Percentiles rank a stretch among this genome's conserved stretches.
These are phyloP conservation scores for Panagrolaimus sp. DNA, from an alignment of 1,140 invertebrate species.

Conservation along the genomic window DNA sequence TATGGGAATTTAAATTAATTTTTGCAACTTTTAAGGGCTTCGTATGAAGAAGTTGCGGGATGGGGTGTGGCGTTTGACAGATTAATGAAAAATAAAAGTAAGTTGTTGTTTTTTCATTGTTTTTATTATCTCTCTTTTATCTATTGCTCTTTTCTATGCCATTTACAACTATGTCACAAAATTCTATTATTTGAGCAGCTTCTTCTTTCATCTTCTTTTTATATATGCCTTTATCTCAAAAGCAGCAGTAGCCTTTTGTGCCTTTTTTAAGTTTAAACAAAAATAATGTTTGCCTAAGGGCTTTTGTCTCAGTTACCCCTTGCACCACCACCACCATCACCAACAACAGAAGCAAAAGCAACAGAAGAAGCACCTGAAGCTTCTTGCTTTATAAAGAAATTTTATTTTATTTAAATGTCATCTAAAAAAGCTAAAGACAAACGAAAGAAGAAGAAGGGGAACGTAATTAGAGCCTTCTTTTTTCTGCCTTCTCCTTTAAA, in stretches of 20 bases:
- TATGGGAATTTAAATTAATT: no score
- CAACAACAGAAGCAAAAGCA: no score
- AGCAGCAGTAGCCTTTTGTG: not conserved
- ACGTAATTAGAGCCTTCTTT: no score
- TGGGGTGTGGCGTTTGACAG: slow-evolving; percentile 91
- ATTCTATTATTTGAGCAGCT: not conserved
- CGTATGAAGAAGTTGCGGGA: slow-evolving; percentile 80
- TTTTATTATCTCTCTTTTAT: not conserved
- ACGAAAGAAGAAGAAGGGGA: no score
- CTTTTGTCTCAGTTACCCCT: no score
- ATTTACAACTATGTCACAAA: not conserved
- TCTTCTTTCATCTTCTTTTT: not conserved
- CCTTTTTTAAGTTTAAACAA: no score
- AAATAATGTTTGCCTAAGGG: slow-evolving; percentile 1
- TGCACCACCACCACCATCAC: not conserved
- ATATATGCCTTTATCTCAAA: not conserved
- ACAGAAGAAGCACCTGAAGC: no score
- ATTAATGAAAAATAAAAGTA: slow-evolving; percentile 72
- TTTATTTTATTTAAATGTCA: no score
- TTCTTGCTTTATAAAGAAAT: no score
- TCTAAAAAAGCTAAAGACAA: no score
- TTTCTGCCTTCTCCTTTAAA: no score
- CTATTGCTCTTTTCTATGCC: not conserved
- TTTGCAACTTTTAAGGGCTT: no score
- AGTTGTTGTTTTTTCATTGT: slow-evolving; percentile 16